Evolutionary conservation across 2,888 invertebrate species (phyloP).

Genomic region (Euclidia mi): DNA sequence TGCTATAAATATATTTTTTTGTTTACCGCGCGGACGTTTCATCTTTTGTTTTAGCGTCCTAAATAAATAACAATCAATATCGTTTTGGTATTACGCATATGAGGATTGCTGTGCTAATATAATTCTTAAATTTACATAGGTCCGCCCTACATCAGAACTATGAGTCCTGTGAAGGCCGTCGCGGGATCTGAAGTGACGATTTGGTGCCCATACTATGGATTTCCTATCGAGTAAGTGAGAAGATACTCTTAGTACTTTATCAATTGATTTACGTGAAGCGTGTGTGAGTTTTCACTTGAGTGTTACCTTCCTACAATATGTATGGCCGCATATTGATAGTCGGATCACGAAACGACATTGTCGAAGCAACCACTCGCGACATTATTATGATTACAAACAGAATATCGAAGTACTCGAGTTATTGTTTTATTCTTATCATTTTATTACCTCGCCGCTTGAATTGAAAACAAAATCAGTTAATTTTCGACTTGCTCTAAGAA

Average conservation of each 20-base stretch:
- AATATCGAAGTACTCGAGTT: constrained; percentile 46
- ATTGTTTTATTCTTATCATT: constrained; percentile 55
- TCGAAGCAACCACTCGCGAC: constrained; percentile 38
- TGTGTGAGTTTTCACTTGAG: constrained; percentile 52
- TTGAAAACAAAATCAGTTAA: constrained; percentile 13
- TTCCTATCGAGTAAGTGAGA: constrained; percentile 91
- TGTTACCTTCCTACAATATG: constrained; percentile 58
- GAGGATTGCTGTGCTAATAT: constrained; percentile 45
- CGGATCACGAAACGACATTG: constrained; percentile 55
- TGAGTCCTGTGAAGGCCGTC: constrained; percentile 94
- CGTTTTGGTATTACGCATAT: constrained; percentile 38
- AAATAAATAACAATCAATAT: constrained; percentile 57
- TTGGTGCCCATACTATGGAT: constrained; percentile 96
- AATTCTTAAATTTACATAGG: constrained; percentile 83
- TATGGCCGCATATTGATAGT: constrained; percentile 56
- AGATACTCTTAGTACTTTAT: no score
- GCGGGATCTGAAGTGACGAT: constrained; percentile 94
- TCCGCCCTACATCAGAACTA: constrained; percentile 93
- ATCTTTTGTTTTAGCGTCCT: constrained; percentile 50
- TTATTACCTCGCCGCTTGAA: constrained; percentile 38
- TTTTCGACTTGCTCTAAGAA: constrained; percentile 1
- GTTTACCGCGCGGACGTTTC: constrained; percentile 35
- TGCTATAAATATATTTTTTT: constrained; percentile 45
- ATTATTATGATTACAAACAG: constrained; percentile 60
- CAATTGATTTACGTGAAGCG: neutral